Conservation (phyloP, 2,797 vertebrate species). For the Podarcis lilfordi region DNA sequence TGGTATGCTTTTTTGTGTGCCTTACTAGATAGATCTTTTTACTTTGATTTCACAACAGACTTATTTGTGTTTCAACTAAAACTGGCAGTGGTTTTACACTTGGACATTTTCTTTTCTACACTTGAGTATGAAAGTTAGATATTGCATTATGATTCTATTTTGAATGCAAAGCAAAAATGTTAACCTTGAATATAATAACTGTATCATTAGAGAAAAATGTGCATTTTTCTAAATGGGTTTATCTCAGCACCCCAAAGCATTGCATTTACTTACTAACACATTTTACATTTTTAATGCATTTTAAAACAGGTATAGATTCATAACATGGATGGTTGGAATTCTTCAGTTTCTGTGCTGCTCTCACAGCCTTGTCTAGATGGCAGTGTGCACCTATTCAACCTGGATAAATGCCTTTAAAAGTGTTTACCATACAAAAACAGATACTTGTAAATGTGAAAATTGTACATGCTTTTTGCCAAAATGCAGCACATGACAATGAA, state of each 20-base stretch:
- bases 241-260: background rate
- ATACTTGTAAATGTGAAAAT: conserved; percentile 13
- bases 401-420: conserved; percentile 4
- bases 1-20: conserved; percentile 31
- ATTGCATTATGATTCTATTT: background rate
- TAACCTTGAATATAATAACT: conserved; percentile 47
- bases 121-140: no score
- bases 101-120: background rate
- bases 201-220: conserved; percentile 16
- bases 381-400: conserved; percentile 58
- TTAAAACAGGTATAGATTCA: background rate
- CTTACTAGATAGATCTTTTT: conserved; percentile 31
- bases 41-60: conserved; percentile 27
- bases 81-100: conserved; percentile 29
- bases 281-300: background rate
- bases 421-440: accelerated
- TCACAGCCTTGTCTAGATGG: conserved; percentile 68
- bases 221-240: background rate
- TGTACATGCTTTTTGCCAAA: conserved; percentile 27
- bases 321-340: background rate
- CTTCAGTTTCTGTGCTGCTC: conserved; percentile 45
- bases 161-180: background rate
- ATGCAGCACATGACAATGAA: conserved; percentile 15
- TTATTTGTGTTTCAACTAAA: conserved; percentile 22
- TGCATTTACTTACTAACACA: background rate